Base-by-base conservation (phyloP, 30 jellyfish, hydroid and myxozoan genomes). In the Sanderia malayensis region DNA sequence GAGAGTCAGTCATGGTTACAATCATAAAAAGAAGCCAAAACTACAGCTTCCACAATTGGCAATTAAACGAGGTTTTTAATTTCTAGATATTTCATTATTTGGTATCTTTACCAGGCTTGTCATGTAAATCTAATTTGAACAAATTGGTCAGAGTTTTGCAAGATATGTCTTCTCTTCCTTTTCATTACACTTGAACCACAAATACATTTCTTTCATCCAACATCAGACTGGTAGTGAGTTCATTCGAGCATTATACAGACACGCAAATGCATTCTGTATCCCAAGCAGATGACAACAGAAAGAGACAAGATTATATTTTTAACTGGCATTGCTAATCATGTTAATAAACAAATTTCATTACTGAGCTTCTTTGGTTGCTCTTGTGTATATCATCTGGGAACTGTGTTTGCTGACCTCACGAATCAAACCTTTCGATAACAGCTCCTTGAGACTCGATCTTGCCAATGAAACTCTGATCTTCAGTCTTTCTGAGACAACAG, bases 401-500 rank as follows among this genome's bases (percentile, higher is more conserved):
- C 86, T 85, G 69, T 85, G 96, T 24, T 49, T 70, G 25, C 74
- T 73, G 18, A 92, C 95, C 57, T 80, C 94, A 46, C 81, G 79
- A 47, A 85, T 80, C 23, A 84, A 81, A 24, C 96, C 96, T 25
- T 86, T 92, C 8, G 61, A 87, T 15, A 73, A 68, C 27, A 92
- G 41, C 19, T 92, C 99, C 58, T 78, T 71, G 21, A 92, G 84
- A 74, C 95, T 95, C 2, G 85, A 46, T 52, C 99, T 92, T 20
- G 99, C 96, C 11, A 85, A 85, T 6, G 99, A 93, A 21, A 74
- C 96, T 41, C 96, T 80, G 70, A 93, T 73, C 92, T 93, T 93
- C 84, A 84, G 60, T 67, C 95, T 74, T 79, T 93, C 99, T 8
- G 99, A 93, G 32, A 93, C 96, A 52, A 86, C 96, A 4, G 99